Evolutionary conservation across 2,113 vertebrate species (phyloP), one percentile per base, ranked within the genome.

Genomic region (Macrotus californicus): DNA sequence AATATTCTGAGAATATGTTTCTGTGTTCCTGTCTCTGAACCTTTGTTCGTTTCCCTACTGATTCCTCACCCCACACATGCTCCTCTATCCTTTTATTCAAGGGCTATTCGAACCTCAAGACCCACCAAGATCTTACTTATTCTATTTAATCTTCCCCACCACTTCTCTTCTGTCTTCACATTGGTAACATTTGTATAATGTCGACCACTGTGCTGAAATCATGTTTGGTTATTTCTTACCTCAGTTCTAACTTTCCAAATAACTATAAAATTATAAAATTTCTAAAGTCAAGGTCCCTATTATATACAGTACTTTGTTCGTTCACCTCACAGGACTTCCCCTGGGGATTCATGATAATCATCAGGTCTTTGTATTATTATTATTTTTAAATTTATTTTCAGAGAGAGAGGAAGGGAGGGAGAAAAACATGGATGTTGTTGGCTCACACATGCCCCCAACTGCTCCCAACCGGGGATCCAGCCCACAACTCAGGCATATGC

Each of bases 201-300:
- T 93, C 92, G 34, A 39, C 50, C 29, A 85, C n/a, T 75, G 19
- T 90, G 29, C 54, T 80, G 48, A 96, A 94, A 80, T 54, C 54
- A 79, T 69, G 31, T 66, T 86, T 52, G 31, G 19, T 81, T 94
- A 85, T 54, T 91, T 87, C 21, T 75, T 79, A 75, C 70, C 89
- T 93, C 82, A 59, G n/a, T 69, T 94, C 52, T 89, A 48, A 84
- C 29, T 95, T 92, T 83, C 66, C 87, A 92, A 61, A 48, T 87
- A 87, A 92, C 36, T 61, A 29, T 61, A 61, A 61, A 61, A 26
- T 61, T 39, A 10, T 69, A 66, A 73, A 67, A 39, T 93, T 72
- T 64, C 26, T 56, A 48, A 69, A 72, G 36, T 77, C 29, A 82
- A 26, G 7, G 43, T 64, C 50, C 4, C 64, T 43, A 79, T 79